These are phyloP conservation scores for Marronus borbonicus DNA, from an alignment of 2,888 invertebrate genomes.

Conservation along the genomic window DNA sequence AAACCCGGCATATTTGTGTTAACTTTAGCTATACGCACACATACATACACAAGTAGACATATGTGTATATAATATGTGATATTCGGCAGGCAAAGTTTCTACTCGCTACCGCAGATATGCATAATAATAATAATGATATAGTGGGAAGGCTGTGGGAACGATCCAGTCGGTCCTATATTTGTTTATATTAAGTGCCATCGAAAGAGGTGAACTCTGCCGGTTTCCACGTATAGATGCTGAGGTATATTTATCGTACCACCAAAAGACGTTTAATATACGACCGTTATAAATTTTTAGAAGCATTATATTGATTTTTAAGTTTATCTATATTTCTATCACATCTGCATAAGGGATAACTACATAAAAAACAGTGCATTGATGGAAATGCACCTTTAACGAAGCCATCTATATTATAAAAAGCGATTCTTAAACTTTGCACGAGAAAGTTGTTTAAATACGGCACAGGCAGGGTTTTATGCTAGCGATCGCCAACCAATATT, in stretches of 20 bases:
- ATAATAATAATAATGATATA: slow-evolving; percentile 23
- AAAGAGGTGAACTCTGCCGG: slow-evolving; percentile 29
- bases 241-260: slow-evolving; percentile 19
- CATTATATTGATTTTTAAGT: neutral
- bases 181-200: slow-evolving; percentile 34
- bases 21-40: neutral
- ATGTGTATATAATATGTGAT: no score
- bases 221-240: neutral
- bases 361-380: no score
- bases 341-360: no score
- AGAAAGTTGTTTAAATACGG: no score
- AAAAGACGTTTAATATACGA: slow-evolving; percentile 1
- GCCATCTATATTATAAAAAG: no score
- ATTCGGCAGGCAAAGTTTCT: neutral
- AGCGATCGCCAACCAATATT: no score
- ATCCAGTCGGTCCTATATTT: slow-evolving; percentile 24
- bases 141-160: slow-evolving; percentile 22
- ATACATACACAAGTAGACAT: neutral
- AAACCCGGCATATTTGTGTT: neutral
- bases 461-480: no score
- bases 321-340: no score
- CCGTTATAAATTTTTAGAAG: neutral
- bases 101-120: slow-evolving; percentile 9
- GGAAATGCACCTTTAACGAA: no score
- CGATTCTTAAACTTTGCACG: no score